Percentiles rank a stretch among this genome's conserved stretches.
These are phyloP conservation scores for Paramuricea clavata DNA, from an alignment of 92 coral and sea anemone genomes.

Conservation along the genomic window DNA sequence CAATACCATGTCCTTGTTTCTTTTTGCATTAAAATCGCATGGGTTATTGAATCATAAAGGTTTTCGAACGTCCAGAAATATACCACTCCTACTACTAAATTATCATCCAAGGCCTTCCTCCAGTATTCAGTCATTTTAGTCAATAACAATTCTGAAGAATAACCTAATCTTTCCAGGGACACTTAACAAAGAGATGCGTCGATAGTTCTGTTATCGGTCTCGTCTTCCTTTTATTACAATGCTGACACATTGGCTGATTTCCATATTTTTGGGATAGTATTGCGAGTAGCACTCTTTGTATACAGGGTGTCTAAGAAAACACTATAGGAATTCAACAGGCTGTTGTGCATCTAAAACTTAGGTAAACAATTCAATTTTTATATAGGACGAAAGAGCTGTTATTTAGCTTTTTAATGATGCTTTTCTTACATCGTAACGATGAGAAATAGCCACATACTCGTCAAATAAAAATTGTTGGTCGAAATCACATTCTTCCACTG, in stretches of 20 bases:
- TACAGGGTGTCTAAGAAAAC: too few relatives aligned
- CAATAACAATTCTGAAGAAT: conserved; percentile 36
- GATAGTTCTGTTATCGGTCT: conserved; percentile 20
- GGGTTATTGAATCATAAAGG: conserved; percentile 24
- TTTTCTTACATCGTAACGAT: too few relatives aligned
- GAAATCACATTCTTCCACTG: too few relatives aligned
- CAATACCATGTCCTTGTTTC: conserved; percentile 32
- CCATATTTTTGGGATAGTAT: not conserved
- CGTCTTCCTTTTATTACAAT: conserved; percentile 31
- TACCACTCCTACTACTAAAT: conserved; percentile 23
- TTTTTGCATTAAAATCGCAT: conserved; percentile 7
- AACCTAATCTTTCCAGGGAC: conserved; percentile 30
- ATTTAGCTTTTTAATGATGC: too few relatives aligned
- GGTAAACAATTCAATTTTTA: too few relatives aligned
- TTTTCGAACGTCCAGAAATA: conserved; percentile 17
- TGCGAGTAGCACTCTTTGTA: not conserved
- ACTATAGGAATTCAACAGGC: too few relatives aligned
- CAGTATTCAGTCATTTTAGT: conserved; percentile 15
- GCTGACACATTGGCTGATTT: conserved; percentile 5
- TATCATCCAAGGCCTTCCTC: conserved; percentile 44
- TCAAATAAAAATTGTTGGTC: too few relatives aligned
- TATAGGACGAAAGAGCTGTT: too few relatives aligned
- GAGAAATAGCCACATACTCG: too few relatives aligned
- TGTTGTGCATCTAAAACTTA: too few relatives aligned
- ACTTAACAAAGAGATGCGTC: conserved; percentile 33